A percentile compares a stretch with the other conserved stretches of the same genome.
Conservation (phyloP, 2,113 vertebrate species). For the Gobio gobio region DNA sequence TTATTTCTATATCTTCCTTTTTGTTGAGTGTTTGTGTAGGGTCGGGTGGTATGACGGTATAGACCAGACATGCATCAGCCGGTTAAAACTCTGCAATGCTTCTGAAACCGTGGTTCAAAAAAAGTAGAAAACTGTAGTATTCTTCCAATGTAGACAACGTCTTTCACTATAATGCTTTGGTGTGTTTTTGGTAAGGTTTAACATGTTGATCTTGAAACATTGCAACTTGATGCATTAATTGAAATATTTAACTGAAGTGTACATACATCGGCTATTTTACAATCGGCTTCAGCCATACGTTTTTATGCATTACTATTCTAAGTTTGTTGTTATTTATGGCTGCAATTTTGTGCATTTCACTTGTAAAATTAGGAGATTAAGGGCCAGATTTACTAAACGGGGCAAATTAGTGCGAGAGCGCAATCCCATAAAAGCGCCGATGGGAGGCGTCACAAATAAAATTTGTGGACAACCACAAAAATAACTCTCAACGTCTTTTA, state of each 20-base stretch:
- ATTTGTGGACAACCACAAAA: too few relatives aligned
- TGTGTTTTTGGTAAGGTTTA: neutral
- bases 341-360: neutral
- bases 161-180: neutral
- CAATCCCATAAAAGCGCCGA: too few relatives aligned
- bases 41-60: neutral
- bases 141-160: neutral
- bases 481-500: too few relatives aligned
- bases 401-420: too few relatives aligned
- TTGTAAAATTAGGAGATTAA: neutral
- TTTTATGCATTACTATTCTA: neutral
- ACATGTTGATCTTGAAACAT: neutral
- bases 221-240: neutral
- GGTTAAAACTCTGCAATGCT: neutral
- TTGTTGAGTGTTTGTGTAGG: neutral
- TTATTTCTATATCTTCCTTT: slow-evolving; percentile 10
- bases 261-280: neutral
- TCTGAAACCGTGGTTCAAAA: too few relatives aligned
- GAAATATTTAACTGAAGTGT: neutral
- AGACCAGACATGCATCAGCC: neutral
- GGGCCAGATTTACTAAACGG: too few relatives aligned
- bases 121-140: neutral
- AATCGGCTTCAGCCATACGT: neutral
- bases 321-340: neutral
- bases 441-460: too few relatives aligned